Conservation (phyloP, 2,797 vertebrate genomes). For the Pangasius mekongensis region DNA sequence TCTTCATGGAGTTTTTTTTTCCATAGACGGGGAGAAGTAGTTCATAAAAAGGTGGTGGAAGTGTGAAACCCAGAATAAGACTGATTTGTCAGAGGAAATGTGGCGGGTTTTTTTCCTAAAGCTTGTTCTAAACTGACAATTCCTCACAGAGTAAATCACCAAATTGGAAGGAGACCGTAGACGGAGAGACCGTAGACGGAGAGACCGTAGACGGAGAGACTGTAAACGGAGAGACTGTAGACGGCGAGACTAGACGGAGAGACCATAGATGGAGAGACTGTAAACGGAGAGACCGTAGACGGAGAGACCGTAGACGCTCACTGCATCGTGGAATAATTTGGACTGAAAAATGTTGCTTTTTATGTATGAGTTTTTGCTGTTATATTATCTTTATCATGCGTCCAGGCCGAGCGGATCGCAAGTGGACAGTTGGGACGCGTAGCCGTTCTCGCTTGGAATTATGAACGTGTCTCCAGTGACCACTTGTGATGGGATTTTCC, state of each 20-base stretch:
- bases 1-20: not conserved
- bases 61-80: conserved; percentile 5
- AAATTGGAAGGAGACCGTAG: not conserved
- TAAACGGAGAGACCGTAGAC: not conserved
- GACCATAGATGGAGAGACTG: not conserved
- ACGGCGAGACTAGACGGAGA: too few relatives aligned
- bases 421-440: too few relatives aligned
- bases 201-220: not conserved
- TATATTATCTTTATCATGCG: not conserved
- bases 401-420: not conserved
- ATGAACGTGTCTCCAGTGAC: not conserved
- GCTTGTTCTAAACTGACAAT: not conserved
- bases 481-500: not conserved
- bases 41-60: not conserved
- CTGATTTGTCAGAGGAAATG: not conserved
- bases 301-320: not conserved
- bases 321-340: not conserved
- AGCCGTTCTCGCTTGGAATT: too few relatives aligned
- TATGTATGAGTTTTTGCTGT: not conserved
- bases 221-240: not conserved
- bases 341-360: not conserved
- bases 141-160: not conserved
- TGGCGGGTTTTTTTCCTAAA: not conserved
- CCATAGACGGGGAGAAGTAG: not conserved
- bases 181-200: not conserved